These are phyloP conservation scores for Thaumatotibia leucotreta DNA, from an alignment of 1,140 invertebrate species.

Conservation along the genomic window DNA sequence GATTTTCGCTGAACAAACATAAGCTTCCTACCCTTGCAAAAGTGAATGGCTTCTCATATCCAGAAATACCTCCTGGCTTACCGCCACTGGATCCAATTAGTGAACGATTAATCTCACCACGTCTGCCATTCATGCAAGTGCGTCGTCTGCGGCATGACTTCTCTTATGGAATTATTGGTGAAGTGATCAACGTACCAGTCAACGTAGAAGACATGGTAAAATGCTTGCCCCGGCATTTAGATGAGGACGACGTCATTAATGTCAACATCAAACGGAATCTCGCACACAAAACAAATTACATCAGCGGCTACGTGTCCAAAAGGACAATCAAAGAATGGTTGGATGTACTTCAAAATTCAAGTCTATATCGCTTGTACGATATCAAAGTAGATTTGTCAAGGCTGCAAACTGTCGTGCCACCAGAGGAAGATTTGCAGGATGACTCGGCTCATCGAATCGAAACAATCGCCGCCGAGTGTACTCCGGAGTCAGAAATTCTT, in stretches of 20 bases:
- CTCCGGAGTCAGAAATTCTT: conserved; percentile 17
- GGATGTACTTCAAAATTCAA: conserved; percentile 16
- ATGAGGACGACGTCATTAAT: conserved; percentile 50
- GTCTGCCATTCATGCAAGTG: conserved; percentile 57
- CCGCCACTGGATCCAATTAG: conserved; percentile 46
- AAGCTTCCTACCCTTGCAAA: conserved; percentile 37
- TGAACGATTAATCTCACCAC: conserved; percentile 53
- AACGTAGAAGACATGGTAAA: conserved; percentile 49
- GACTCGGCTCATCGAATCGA: background rate
- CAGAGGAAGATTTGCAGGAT: background rate
- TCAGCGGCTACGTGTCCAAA: conserved; percentile 17
- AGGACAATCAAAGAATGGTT: conserved; percentile 19
- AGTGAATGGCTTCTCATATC: conserved; percentile 27
- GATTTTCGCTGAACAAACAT: conserved; percentile 17
- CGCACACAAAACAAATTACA: conserved; percentile 21
- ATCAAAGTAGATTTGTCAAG: conserved; percentile 25
- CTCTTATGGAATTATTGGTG: conserved; percentile 48
- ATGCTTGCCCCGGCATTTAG: conserved; percentile 44
- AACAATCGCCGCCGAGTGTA: no score
- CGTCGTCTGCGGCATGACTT: conserved; percentile 48
- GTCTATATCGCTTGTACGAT: background rate
- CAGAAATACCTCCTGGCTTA: conserved; percentile 30
- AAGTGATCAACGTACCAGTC: conserved; percentile 60
- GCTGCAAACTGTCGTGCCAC: conserved; percentile 3
- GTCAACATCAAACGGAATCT: conserved; percentile 26